Evolutionary conservation across 1,140 invertebrate genomes (phyloP), one percentile per base, ranked within the genome.

Genomic region (Paraescarpia echinospica): DNA sequence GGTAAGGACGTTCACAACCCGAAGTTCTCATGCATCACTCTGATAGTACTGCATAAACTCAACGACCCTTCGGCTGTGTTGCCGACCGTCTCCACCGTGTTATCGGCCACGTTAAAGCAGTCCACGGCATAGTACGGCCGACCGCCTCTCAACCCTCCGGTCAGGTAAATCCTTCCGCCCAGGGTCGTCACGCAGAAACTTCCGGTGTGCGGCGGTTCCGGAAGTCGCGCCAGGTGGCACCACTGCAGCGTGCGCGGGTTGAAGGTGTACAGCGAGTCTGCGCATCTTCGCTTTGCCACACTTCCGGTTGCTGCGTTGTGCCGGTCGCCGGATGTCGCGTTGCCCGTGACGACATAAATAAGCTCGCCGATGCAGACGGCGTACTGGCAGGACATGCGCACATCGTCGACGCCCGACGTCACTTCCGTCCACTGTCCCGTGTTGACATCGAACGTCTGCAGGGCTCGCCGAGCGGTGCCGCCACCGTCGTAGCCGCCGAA

Each of bases 1-100:
- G 22, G 22, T 1, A 77, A 12, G 12, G 59, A 18, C 27, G 22
- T 77, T 93, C 89, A 93, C 33, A 93, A 31, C 33, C 93, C 93
- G 91, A 93, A 93, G 92, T 93, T 93, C 51, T 93, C 93, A 41
- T 93, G 93, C 93, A 93, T 93, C n/a, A 91, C 93, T 35, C 59
- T 93, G 59, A 93, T 93, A 4, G 93, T 92, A 33, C 91, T 93
- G 34, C 92, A 91, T 31, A 93, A 90, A 91, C 92, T 93, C 22
- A 93, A 35, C 33, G 33, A 41, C 33, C 93, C 93, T 33, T 93
- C 93, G 18, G 92, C 41, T 31, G 93, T 89, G 92, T 59, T 91
- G 31, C 93, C 93, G 0, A 92, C 92, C 12, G 59, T 35, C 59
- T 93, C 93, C 93, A 92, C 35, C 0, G 90, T 91, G 34, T 35